Evolutionary conservation across 2,888 invertebrate genomes (phyloP).

Genomic region (Drosophila pseudotakahashii): DNA sequence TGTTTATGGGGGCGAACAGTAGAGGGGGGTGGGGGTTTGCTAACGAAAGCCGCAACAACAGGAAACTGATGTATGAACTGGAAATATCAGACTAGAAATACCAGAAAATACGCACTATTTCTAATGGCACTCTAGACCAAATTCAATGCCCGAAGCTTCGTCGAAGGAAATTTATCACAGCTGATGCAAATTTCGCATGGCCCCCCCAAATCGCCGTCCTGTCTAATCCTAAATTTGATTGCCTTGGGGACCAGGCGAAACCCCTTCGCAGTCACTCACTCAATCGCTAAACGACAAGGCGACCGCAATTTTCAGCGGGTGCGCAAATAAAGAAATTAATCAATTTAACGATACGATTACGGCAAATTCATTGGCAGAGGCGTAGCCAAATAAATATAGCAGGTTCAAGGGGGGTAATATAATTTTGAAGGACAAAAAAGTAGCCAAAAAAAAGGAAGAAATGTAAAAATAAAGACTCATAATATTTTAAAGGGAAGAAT

Average conservation of each 20-base stretch:
- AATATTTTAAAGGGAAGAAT: too few relatives aligned
- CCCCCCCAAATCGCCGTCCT: slow-evolving; percentile 3
- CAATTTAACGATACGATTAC: slow-evolving; percentile 66
- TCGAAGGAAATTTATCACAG: not conserved
- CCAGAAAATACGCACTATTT: slow-evolving; percentile 1
- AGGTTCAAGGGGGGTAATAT: not conserved
- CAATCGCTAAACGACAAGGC: slow-evolving; percentile 26
- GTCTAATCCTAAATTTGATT: slow-evolving; percentile 19
- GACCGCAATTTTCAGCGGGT: slow-evolving; percentile 32
- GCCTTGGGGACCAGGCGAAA: slow-evolving; percentile 8
- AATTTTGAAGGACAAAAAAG: too few relatives aligned
- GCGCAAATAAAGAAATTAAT: slow-evolving; percentile 65
- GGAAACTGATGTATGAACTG: not conserved
- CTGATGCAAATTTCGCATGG: slow-evolving; percentile 7
- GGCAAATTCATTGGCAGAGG: not conserved
- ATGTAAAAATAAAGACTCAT: not conserved
- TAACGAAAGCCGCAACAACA: not conserved
- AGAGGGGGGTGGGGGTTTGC: not conserved
- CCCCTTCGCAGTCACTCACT: slow-evolving; percentile 24
- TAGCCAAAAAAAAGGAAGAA: not conserved
- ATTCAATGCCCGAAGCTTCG: too few relatives aligned
- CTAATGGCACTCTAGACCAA: not conserved
- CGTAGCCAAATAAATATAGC: not conserved
- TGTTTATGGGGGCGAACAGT: not conserved
- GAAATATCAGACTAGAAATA: slow-evolving; percentile 6